Conservation (phyloP, 2,888 invertebrate species). For the Teleogryllus oceanicus region DNA sequence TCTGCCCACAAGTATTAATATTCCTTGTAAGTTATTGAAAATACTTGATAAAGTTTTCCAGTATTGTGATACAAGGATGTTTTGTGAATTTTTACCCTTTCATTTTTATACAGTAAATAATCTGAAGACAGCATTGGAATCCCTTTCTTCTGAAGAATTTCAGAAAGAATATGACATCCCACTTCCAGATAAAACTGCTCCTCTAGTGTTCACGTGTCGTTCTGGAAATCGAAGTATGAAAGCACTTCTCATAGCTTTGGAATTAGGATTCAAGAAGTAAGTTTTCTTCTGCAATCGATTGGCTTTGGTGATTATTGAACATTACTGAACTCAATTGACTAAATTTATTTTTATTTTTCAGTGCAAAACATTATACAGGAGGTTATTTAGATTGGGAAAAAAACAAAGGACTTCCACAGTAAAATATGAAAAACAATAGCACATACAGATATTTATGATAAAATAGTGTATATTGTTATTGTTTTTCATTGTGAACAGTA, state of each 20-base stretch:
- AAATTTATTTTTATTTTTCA: conserved; percentile 20
- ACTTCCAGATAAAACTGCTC: conserved; percentile 58
- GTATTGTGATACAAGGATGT: no score
- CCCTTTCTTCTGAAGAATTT: conserved; percentile 54
- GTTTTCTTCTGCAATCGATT: conserved; percentile 34
- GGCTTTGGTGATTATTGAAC: neutral
- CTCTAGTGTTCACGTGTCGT: conserved; percentile 67
- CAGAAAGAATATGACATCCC: conserved; percentile 53
- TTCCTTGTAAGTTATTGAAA: conserved; percentile 59
- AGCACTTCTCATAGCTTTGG: conserved; percentile 58
- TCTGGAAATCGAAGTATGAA: conserved; percentile 62
- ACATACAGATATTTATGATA: no score
- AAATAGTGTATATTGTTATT: no score
- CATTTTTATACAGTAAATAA: conserved; percentile 53
- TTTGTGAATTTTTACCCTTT: neutral
- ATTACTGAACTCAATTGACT: conserved; percentile 19
- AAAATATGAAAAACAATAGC: no score
- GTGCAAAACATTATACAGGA: conserved; percentile 30
- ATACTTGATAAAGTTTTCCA: no score
- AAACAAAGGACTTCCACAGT: neutral
- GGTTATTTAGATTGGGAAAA: conserved; percentile 33
- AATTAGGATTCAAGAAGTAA: conserved; percentile 61
- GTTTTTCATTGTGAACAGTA: no score
- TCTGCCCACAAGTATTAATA: conserved; percentile 71
- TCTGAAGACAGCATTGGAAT: conserved; percentile 49